Percentiles rank a stretch among this genome's conserved stretches.
These are phyloP conservation scores for Argyrosomus japonicus DNA, from an alignment of 2,113 vertebrate genomes.

Conservation along the genomic window DNA sequence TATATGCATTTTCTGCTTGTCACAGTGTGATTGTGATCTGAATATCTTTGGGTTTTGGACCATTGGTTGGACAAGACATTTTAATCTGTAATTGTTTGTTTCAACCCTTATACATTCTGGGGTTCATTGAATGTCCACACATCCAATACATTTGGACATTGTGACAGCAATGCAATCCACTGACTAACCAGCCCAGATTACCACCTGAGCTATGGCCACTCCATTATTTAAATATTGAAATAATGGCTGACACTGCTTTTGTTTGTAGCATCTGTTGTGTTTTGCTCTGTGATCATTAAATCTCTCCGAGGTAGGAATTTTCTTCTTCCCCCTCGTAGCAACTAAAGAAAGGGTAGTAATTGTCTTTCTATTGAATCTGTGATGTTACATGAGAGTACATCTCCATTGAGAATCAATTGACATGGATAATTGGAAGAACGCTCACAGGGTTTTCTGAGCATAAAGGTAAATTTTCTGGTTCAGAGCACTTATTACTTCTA, in stretches of 20 bases:
- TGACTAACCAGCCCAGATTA: background rate
- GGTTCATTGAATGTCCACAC: background rate
- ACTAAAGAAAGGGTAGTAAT: background rate
- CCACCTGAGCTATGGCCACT: background rate
- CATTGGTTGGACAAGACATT: background rate
- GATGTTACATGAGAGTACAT: constrained; percentile 2
- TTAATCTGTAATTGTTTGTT: background rate
- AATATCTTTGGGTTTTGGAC: background rate
- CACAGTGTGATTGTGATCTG: background rate
- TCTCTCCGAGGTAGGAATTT: background rate
- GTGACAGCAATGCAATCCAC: no score
- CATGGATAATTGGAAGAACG: constrained; percentile 17
- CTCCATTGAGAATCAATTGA: constrained; percentile 27
- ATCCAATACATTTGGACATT: no score
- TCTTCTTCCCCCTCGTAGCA: background rate
- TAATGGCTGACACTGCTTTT: background rate
- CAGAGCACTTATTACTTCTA: background rate
- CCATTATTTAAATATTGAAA: background rate
- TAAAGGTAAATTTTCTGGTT: constrained; percentile 14
- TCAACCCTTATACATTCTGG: background rate
- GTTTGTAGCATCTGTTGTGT: background rate
- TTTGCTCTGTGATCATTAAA: background rate
- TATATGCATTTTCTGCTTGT: no score
- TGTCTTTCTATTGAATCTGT: constrained; percentile 8
- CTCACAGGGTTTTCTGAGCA: constrained; percentile 11